Conservation (phyloP, 2,113 vertebrate genomes). For the Brachypodius melanocephalos region DNA sequence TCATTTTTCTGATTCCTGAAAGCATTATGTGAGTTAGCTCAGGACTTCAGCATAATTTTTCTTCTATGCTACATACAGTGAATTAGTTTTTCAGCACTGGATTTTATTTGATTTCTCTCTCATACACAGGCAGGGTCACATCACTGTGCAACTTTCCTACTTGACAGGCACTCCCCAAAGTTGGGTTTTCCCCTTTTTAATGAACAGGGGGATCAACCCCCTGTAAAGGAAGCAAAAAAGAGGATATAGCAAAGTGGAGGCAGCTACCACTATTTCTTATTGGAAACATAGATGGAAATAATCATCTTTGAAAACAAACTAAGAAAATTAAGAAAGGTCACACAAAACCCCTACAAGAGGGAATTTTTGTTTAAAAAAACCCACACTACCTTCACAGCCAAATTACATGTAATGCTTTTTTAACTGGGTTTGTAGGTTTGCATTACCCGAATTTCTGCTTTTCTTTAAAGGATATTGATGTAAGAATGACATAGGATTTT, state of each 20-base stretch:
- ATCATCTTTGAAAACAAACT: not conserved
- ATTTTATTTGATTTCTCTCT: constrained; percentile 50
- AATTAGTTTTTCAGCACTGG: constrained; percentile 44
- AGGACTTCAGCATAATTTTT: constrained; percentile 64
- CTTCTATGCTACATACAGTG: constrained; percentile 29
- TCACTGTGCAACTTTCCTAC: not conserved
- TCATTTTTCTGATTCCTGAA: constrained; percentile 68
- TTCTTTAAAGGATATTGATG: not conserved
- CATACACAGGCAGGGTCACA: not conserved
- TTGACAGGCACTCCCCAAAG: not conserved
- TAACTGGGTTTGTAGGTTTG: not conserved
- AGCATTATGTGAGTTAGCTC: constrained; percentile 63
- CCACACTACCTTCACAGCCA: not conserved
- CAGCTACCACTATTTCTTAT: not conserved
- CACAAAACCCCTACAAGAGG: not conserved
- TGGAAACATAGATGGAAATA: not conserved
- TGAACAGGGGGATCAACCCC: not conserved
- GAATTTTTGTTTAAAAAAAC: not conserved
- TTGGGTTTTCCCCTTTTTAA: not conserved
- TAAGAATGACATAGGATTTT: not conserved
- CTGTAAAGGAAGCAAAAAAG: not conserved
- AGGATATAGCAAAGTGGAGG: not conserved
- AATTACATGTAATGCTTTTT: not conserved
- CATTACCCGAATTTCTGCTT: not conserved
- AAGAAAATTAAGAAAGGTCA: not conserved